A percentile compares a stretch with the other conserved stretches of the same genome.
Evolutionary conservation across 2,113 vertebrate species (phyloP).

Genomic region (Asarcornis scutulata): DNA sequence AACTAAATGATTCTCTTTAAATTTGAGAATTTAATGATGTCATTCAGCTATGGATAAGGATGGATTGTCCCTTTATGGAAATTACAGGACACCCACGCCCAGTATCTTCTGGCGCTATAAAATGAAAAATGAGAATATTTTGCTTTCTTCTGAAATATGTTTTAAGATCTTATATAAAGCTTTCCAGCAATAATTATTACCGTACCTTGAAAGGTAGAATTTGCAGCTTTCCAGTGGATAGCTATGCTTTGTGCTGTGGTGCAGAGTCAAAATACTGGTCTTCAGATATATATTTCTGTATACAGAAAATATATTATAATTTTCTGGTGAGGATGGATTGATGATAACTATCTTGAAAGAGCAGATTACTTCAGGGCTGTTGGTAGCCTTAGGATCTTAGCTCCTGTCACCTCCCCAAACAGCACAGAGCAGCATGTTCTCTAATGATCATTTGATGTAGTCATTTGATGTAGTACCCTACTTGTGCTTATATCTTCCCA

Average conservation of each 20-base stretch:
- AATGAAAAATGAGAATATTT: neutral
- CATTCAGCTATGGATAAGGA: neutral
- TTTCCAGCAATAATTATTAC: neutral
- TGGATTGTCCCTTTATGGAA: neutral
- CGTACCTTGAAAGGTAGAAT: neutral
- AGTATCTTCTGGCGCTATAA: neutral
- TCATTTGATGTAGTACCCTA: neutral
- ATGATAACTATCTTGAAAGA: neutral
- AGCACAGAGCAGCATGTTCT: neutral
- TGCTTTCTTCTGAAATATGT: neutral
- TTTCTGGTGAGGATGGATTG: neutral
- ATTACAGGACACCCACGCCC: neutral
- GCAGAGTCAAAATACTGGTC: neutral
- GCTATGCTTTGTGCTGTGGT: neutral
- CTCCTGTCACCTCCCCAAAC: neutral
- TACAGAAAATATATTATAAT: neutral
- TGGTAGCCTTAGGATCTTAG: neutral
- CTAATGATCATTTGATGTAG: neutral
- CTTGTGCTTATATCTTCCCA: neutral
- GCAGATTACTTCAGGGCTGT: neutral
- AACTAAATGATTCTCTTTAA: neutral
- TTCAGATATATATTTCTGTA: neutral
- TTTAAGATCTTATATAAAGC: neutral
- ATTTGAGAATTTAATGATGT: neutral
- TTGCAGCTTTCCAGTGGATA: neutral